These are phyloP conservation scores for Engraulis encrasicolus DNA, from an alignment of 2,113 vertebrate species.

Conservation along the genomic window DNA sequence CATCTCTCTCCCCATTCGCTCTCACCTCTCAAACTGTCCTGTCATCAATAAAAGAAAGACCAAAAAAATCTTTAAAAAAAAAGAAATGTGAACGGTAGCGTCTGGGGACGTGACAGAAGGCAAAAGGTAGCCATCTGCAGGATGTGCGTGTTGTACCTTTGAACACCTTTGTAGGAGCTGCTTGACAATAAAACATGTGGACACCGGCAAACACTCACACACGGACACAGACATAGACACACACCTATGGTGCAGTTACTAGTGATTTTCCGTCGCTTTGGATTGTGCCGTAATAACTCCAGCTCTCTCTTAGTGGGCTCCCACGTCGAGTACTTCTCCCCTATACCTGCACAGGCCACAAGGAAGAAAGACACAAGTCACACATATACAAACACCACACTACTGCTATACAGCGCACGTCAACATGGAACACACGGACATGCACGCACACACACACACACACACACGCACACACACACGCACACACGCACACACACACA, in stretches of 20 bases:
- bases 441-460: background rate
- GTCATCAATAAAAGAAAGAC: too few relatives aligned
- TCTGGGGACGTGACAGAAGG: too few relatives aligned
- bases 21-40: too few relatives aligned
- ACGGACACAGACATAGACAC: conserved; percentile 20
- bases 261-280: conserved; percentile 98
- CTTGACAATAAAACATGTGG: too few relatives aligned
- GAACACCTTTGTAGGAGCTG: background rate
- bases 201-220: conserved; percentile 22
- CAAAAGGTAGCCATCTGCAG: too few relatives aligned
- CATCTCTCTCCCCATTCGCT: too few relatives aligned
- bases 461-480: background rate
- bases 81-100: too few relatives aligned
- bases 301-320: conserved; percentile 97
- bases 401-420: too few relatives aligned
- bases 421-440: background rate
- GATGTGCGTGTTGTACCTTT: background rate
- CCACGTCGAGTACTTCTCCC: conserved; percentile 98
- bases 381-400: conserved; percentile 11
- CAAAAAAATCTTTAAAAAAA: too few relatives aligned
- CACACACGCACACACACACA: too few relatives aligned
- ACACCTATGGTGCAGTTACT: conserved; percentile 98
- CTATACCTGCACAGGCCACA: conserved; percentile 80
- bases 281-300: conserved; percentile 97
- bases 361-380: conserved; percentile 27